These are phyloP conservation scores for Petrocephalus zakoni DNA, from an alignment of 2,113 vertebrate genomes.

Conservation along the genomic window DNA sequence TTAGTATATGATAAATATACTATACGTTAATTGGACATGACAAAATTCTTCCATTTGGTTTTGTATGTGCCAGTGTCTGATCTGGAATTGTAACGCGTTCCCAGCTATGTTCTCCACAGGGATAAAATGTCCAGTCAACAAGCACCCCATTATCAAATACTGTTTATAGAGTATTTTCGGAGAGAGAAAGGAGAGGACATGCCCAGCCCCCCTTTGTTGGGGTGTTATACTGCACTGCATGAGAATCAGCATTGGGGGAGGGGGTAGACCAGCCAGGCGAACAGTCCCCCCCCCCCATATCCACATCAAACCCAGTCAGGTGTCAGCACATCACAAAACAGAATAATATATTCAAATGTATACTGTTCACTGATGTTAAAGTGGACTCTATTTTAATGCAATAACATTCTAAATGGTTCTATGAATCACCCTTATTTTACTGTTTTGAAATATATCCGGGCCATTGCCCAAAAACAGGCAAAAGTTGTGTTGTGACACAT, in stretches of 20 bases:
- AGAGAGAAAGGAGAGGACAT: background rate
- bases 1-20: background rate
- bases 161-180: background rate
- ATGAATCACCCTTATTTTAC: slow-evolving; percentile 50
- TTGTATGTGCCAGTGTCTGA: background rate
- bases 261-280: background rate
- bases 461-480: slow-evolving; percentile 54
- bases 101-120: background rate
- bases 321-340: background rate
- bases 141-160: background rate
- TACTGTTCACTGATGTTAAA: background rate
- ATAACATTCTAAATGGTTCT: background rate
- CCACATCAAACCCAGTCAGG: background rate
- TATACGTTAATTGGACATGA: background rate
- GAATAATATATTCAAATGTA: background rate
- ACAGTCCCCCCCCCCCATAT: background rate
- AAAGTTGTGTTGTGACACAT: slow-evolving; percentile 40
- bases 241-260: background rate
- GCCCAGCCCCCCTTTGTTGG: background rate
- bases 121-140: background rate
- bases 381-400: background rate
- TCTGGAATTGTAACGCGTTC: background rate
- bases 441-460: slow-evolving; percentile 39
- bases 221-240: background rate
- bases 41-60: background rate